Evolutionary conservation across 2,888 invertebrate genomes (phyloP).

Genomic region (Callinectes sapidus): DNA sequence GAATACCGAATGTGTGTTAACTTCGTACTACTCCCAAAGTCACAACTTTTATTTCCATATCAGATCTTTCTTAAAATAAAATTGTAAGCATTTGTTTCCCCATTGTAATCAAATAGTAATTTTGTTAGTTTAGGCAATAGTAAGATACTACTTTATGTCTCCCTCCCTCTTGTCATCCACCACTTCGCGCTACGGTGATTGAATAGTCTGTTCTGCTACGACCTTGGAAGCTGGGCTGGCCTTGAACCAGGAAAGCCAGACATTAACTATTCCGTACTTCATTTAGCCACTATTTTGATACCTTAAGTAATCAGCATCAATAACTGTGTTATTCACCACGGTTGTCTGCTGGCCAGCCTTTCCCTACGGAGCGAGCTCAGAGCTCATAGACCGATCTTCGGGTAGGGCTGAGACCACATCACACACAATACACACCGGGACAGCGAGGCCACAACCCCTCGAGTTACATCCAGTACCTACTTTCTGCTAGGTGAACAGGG

Average conservation of each 20-base stretch:
- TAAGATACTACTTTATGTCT: not conserved
- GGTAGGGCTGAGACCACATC: too few relatives aligned
- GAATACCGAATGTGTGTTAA: not conserved
- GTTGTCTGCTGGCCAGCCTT: too few relatives aligned
- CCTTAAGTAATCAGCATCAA: not conserved
- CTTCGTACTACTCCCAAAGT: not conserved
- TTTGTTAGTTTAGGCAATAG: not conserved
- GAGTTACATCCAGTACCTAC: too few relatives aligned
- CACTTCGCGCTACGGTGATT: not conserved
- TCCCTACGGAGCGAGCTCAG: too few relatives aligned
- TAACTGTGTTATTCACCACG: too few relatives aligned
- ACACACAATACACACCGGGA: too few relatives aligned
- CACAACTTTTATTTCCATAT: not conserved
- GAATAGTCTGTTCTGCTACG: not conserved
- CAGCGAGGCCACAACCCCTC: too few relatives aligned
- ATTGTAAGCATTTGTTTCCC: not conserved
- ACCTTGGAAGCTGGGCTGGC: not conserved
- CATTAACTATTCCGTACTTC: not conserved
- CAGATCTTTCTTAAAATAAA: not conserved
- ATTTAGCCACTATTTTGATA: not conserved
- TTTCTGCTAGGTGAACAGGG: too few relatives aligned
- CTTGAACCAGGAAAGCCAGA: not conserved
- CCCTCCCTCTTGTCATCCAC: not conserved
- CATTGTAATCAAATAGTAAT: not conserved
- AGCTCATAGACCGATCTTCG: too few relatives aligned